Evolutionary conservation across 1,140 invertebrate genomes (phyloP).

Genomic region (Euwallacea similis): DNA sequence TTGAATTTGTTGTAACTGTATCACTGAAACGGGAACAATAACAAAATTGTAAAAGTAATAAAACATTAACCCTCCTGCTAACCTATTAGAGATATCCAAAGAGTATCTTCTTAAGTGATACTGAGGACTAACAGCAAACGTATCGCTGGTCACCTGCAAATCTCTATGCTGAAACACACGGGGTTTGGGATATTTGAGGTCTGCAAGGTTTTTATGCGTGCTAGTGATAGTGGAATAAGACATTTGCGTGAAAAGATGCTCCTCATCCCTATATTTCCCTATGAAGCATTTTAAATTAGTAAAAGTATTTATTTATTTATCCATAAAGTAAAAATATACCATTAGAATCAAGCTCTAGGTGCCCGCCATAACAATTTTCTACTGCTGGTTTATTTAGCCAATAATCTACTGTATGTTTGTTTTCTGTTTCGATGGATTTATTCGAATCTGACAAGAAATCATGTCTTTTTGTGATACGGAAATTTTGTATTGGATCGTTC

Average conservation of each 20-base stretch:
- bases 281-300: neutral
- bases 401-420: too few relatives aligned
- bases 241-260: slow-evolving; percentile 32
- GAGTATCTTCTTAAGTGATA: slow-evolving; percentile 7
- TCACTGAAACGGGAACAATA: slow-evolving; percentile 20
- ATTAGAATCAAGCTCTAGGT: too few relatives aligned
- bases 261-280: slow-evolving; percentile 39
- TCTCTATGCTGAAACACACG: neutral
- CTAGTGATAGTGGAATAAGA: slow-evolving; percentile 3
- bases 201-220: neutral
- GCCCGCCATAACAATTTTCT: too few relatives aligned
- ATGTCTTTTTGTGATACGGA: too few relatives aligned
- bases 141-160: neutral
- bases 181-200: too few relatives aligned
- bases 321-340: too few relatives aligned
- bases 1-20: slow-evolving; percentile 32
- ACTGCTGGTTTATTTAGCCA: too few relatives aligned
- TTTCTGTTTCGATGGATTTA: too few relatives aligned
- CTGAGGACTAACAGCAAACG: neutral
- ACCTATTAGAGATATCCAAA: slow-evolving; percentile 32
- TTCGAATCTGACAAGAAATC: too few relatives aligned
- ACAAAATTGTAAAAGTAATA: neutral
- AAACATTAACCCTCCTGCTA: neutral
- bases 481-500: too few relatives aligned
- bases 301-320: too few relatives aligned